Evolutionary conservation across 1,140 invertebrate species (phyloP).

Genomic region (silkworm (Bombyx mori)): ASM3026992v2 NC_085113.1:1713001-1713500

Average conservation of each 20-base stretch:
- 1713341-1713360: conserved; percentile 28
- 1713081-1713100: neutral
- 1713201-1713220: conserved; percentile 17
- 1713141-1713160: conserved; percentile 1
- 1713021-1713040: no score
- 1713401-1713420: conserved; percentile 20
- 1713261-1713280: conserved; percentile 29
- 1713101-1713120: conserved; percentile 7
- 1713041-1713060: no score
- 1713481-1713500: conserved; percentile 35
- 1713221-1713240: conserved; percentile 9
- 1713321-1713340: conserved; percentile 47
- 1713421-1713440: conserved; percentile 33
- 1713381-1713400: conserved; percentile 28
- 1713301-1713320: conserved; percentile 30
- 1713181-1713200: conserved; percentile 21
- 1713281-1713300: conserved; percentile 10
- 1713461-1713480: conserved; percentile 20
- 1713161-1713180: conserved; percentile 18
- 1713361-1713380: conserved; percentile 46
- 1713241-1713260: conserved; percentile 16
- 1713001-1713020: no score
- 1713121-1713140: conserved; percentile 6
- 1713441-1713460: conserved; percentile 26
- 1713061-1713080: no score